A percentile compares a stretch with the other conserved stretches of the same genome.
Evolutionary conservation across 2,797 vertebrate species (phyloP).

Genomic region (Typhlichthys eigenmanni): DNA sequence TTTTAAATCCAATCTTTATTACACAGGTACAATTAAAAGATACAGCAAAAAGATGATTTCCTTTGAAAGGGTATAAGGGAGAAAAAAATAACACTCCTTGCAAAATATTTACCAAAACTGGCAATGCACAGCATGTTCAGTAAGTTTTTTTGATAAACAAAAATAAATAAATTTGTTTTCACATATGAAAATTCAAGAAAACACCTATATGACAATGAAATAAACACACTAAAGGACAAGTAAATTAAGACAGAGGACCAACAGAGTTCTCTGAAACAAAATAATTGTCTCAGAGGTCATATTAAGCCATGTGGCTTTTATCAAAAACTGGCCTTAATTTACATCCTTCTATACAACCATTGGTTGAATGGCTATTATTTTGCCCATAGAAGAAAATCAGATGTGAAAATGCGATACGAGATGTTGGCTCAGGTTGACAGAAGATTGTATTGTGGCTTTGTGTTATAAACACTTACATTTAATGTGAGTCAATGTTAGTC

Average conservation of each 20-base stretch:
- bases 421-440: neutral
- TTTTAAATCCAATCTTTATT: conserved; percentile 80
- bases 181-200: conserved; percentile 72
- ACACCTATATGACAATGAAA: conserved; percentile 63
- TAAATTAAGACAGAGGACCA: conserved; percentile 45
- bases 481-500: neutral
- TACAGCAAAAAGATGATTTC: conserved; percentile 66
- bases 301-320: conserved; percentile 31
- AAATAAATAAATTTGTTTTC: conserved; percentile 81
- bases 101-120: conserved; percentile 84
- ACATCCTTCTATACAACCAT: conserved; percentile 11
- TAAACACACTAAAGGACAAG: conserved; percentile 50
- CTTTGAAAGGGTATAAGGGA: conserved; percentile 61
- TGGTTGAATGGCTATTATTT: conserved; percentile 15
- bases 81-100: conserved; percentile 61
- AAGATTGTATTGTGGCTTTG: conserved; percentile 1
- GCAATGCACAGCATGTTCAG: conserved; percentile 85
- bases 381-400: conserved; percentile 12
- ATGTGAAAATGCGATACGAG: neutral
- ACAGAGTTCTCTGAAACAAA: conserved; percentile 38
- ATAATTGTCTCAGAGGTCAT: conserved; percentile 30
- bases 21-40: conserved; percentile 76
- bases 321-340: conserved; percentile 14
- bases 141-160: conserved; percentile 73
- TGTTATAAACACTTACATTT: neutral